Percentiles rank a stretch among this genome's conserved stretches.
Evolutionary conservation across 2,797 vertebrate species (phyloP).

Genomic region (Onychomys torridus): DNA sequence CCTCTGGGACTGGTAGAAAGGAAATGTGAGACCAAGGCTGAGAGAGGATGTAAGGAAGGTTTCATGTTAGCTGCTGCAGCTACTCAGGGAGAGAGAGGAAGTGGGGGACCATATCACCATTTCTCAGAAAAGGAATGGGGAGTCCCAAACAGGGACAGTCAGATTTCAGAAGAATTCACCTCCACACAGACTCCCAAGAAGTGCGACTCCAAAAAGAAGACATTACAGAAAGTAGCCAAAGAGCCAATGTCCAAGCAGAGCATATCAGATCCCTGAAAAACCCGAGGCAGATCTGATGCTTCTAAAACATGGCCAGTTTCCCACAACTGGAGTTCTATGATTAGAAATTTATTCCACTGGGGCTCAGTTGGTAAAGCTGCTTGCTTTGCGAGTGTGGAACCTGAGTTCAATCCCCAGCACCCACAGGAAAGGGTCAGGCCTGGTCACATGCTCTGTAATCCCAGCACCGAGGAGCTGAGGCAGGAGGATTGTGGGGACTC

Average conservation of each 20-base stretch:
- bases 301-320: neutral
- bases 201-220: slow-evolving; percentile 27
- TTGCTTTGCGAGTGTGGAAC: neutral
- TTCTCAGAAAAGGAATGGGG: slow-evolving; percentile 79
- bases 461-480: neutral
- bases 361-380: too few relatives aligned
- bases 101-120: slow-evolving; percentile 47
- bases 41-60: slow-evolving; percentile 28
- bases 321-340: neutral
- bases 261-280: neutral
- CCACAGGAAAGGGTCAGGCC: neutral
- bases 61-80: neutral
- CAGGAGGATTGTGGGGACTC: neutral
- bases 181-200: slow-evolving; percentile 59
- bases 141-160: slow-evolving; percentile 54
- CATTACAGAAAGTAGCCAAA: slow-evolving; percentile 23
- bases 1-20: neutral
- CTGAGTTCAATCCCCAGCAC: neutral
- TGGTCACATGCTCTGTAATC: neutral
- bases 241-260: neutral
- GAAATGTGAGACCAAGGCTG: neutral
- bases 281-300: neutral
- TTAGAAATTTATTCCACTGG: slow-evolving; percentile 25
- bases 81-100: slow-evolving; percentile 72
- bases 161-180: slow-evolving; percentile 74